A percentile compares a stretch with the other conserved stretches of the same genome.
These are phyloP conservation scores for Bedellia somnulentella DNA, from an alignment of 2,888 invertebrate species.

Conservation along the genomic window DNA sequence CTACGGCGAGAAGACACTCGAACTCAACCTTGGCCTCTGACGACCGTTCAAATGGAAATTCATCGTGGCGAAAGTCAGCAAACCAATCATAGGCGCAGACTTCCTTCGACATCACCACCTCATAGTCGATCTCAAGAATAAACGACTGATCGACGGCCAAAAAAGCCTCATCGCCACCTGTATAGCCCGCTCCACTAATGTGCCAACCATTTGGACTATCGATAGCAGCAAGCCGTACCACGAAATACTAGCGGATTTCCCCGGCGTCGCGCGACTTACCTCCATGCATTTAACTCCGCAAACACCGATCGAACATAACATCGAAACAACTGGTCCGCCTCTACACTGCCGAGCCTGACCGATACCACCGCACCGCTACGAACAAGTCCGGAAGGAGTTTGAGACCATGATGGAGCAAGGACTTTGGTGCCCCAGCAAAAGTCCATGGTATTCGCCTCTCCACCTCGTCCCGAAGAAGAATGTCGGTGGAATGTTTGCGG, in stretches of 20 bases:
- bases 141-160: slow-evolving; percentile 1
- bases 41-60: slow-evolving; percentile 9
- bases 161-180: slow-evolving; percentile 5
- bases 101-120: slow-evolving; percentile 4
- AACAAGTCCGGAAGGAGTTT: neutral
- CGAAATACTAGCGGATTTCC: slow-evolving; percentile 4
- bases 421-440: slow-evolving; percentile 29
- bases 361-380: neutral
- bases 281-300: neutral
- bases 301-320: slow-evolving; percentile 3
- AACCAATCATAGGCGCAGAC: slow-evolving; percentile 9
- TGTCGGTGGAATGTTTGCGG: slow-evolving; percentile 8
- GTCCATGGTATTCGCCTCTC: slow-evolving; percentile 26
- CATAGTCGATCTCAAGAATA: slow-evolving; percentile 2
- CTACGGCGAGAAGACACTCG: slow-evolving; percentile 7
- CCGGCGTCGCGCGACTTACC: neutral
- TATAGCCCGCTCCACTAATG: too few species aligned
- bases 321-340: slow-evolving; percentile 4
- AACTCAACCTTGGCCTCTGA: slow-evolving; percentile 8
- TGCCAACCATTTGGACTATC: neutral
- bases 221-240: slow-evolving; percentile 4
- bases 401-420: slow-evolving; percentile 3
- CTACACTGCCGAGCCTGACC: slow-evolving; percentile 1
- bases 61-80: slow-evolving; percentile 8
- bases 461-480: slow-evolving; percentile 12